A percentile compares a stretch with the other conserved stretches of the same genome.
Evolutionary conservation across 2,797 vertebrate species (phyloP).

Genomic region (Phyllotis vaccarum): DNA sequence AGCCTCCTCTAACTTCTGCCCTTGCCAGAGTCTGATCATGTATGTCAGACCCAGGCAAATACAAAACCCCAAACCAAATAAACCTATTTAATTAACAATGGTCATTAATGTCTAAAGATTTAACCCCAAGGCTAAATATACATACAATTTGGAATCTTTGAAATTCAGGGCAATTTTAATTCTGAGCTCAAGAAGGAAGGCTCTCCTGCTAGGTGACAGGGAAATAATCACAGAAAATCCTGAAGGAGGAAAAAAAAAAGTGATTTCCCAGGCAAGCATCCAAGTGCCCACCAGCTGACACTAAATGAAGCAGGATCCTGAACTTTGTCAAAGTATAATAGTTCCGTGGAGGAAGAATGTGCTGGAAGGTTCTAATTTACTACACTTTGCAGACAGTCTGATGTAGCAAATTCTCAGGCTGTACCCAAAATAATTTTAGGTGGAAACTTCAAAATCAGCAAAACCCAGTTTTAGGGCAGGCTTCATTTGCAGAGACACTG

Average conservation of each 20-base stretch:
- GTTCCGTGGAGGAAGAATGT: neutral
- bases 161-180: neutral
- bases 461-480: neutral
- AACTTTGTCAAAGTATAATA: neutral
- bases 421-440: neutral
- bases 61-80: no score
- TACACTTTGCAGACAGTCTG: neutral
- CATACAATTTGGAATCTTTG: neutral
- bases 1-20: neutral
- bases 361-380: neutral
- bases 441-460: neutral
- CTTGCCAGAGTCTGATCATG: neutral
- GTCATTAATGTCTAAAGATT: neutral
- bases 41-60: neutral
- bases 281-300: neutral
- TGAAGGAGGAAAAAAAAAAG: neutral
- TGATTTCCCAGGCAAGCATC: neutral
- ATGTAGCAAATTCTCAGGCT: neutral
- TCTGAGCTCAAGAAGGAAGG: neutral
- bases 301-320: neutral
- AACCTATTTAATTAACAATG: neutral
- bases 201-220: neutral
- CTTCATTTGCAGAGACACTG: constrained; percentile 52
- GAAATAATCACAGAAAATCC: neutral
- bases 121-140: neutral